Percentiles rank a stretch among this genome's conserved stretches.
These are phyloP conservation scores for Hozukius guyotensis DNA, from an alignment of 2,797 vertebrate genomes.

Conservation along the genomic window DNA sequence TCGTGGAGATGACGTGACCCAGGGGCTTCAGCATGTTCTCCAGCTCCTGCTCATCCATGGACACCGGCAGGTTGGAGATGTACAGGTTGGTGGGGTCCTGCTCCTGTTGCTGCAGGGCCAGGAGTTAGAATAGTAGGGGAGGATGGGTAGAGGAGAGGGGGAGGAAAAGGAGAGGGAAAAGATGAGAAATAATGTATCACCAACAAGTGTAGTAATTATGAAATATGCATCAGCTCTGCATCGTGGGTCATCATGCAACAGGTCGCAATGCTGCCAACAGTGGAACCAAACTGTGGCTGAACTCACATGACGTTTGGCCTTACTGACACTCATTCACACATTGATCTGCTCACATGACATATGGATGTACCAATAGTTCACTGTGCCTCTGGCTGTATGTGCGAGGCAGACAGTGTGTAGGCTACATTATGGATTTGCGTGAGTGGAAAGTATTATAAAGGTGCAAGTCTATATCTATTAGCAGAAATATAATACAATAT, in stretches of 20 bases:
- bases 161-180: conserved; percentile 1
- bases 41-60: conserved; percentile 97
- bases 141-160: neutral
- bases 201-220: neutral
- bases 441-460: neutral
- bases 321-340: neutral
- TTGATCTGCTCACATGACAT: conserved; percentile 27
- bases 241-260: neutral
- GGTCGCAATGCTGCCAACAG: neutral
- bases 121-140: neutral
- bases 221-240: conserved; percentile 36
- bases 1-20: conserved; percentile 97
- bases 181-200: conserved; percentile 27
- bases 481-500: no score
- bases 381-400: neutral
- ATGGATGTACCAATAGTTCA: conserved; percentile 28
- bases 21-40: conserved; percentile 98
- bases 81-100: conserved; percentile 99
- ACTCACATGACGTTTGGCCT: conserved; percentile 29
- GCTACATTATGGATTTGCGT: conserved; percentile 3
- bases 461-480: neutral
- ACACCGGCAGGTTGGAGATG: conserved; percentile 98
- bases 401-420: neutral
- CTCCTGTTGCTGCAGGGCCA: conserved; percentile 91
- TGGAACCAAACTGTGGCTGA: conserved; percentile 16